These are phyloP conservation scores for Onychomys arenicola DNA, from an alignment of 2,797 vertebrate genomes.

Conservation along the genomic window DNA sequence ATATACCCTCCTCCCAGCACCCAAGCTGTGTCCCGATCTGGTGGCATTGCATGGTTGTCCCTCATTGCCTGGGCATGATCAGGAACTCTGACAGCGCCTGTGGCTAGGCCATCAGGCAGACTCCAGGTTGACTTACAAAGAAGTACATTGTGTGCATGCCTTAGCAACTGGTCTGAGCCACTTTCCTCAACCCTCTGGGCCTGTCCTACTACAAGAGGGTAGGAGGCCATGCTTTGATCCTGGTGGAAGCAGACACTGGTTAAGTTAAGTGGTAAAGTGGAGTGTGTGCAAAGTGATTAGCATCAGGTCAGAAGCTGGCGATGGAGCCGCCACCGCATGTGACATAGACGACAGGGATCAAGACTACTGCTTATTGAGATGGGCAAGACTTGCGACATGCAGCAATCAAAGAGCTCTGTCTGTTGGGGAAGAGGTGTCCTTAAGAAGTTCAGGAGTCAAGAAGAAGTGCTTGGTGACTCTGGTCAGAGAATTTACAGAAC, in stretches of 20 bases:
- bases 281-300: neutral
- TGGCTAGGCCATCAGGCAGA: no score
- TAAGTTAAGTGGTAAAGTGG: neutral
- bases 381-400: accelerated
- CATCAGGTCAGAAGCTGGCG: neutral
- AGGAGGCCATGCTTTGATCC: neutral
- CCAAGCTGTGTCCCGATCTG: no score
- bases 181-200: no score
- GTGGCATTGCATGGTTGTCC: no score
- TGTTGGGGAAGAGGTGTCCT: neutral
- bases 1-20: no score
- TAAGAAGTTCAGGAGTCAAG: neutral
- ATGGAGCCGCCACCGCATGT: neutral
- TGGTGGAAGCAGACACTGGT: neutral
- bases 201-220: no score
- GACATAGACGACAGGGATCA: neutral
- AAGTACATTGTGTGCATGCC: no score
- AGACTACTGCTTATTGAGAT: neutral
- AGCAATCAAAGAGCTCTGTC: neutral
- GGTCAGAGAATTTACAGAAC: neutral
- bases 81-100: no score
- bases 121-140: no score
- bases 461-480: neutral
- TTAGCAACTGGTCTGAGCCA: no score
- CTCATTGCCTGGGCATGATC: no score